These are phyloP conservation scores for Zosterops lateralis DNA, from an alignment of 2,113 vertebrate genomes.

Conservation along the genomic window DNA sequence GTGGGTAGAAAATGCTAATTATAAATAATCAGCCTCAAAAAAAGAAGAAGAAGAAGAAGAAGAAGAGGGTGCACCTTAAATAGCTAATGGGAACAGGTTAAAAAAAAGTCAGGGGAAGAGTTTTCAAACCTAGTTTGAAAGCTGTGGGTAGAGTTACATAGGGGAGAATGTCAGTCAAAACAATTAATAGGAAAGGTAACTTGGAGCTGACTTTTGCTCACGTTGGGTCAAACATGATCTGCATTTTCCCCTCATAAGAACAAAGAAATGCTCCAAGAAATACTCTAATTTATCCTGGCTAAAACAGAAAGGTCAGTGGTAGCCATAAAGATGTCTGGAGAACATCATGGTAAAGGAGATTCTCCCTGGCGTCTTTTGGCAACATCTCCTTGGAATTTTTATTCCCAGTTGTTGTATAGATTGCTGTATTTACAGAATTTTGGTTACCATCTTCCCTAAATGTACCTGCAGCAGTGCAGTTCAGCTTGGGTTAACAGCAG, in stretches of 20 bases:
- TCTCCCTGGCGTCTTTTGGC: neutral
- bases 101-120: neutral
- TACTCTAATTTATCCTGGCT: neutral
- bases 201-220: neutral
- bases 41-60: neutral
- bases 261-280: neutral
- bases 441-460: neutral
- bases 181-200: neutral
- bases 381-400: neutral
- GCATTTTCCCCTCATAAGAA: neutral
- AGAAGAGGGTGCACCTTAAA: neutral
- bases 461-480: neutral
- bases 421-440: neutral
- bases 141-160: neutral
- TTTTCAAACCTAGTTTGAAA: neutral
- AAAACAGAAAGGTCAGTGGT: neutral
- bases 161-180: neutral
- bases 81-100: constrained; percentile 3
- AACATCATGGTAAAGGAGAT: neutral
- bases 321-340: neutral
- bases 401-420: neutral
- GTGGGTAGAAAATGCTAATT: constrained; percentile 43
- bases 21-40: constrained; percentile 49
- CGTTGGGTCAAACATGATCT: neutral
- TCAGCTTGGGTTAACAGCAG: neutral